phyloP scores from a whole-genome alignment of 2,797 vertebrate species.

The Aeoliscus strigatus region DNA sequence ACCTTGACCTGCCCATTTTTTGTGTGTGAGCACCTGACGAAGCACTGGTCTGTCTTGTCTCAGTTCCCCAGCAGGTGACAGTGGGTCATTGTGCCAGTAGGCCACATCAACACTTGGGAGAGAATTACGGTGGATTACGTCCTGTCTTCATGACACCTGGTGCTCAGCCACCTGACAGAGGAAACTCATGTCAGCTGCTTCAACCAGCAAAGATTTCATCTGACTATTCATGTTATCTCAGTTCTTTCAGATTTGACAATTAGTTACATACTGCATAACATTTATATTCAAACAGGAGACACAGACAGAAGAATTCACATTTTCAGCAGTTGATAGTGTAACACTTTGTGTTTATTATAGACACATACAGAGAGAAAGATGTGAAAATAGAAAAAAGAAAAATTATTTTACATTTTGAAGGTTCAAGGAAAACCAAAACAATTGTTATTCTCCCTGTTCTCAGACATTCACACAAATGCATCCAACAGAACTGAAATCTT shows the following conservation, averaged over 20 bases:
- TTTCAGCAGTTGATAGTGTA: conserved; percentile 18
- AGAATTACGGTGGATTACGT: too few species aligned
- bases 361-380: conserved; percentile 37
- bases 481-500: too few species aligned
- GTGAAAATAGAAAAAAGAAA: conserved; percentile 26
- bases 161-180: too few species aligned
- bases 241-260: background rate
- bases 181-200: too few species aligned
- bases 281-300: background rate
- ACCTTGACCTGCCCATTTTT: background rate
- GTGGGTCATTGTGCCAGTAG: too few species aligned
- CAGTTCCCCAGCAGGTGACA: too few species aligned
- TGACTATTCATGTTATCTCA: background rate
- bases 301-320: conserved; percentile 8
- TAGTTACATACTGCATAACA: background rate
- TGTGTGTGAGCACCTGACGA: too few species aligned
- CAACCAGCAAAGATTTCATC: too few species aligned
- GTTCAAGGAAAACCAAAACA: conserved; percentile 20
- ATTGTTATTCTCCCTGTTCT: conserved; percentile 4
- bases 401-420: too few species aligned
- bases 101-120: too few species aligned
- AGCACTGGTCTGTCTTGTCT: background rate
- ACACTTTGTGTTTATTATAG: conserved; percentile 56
- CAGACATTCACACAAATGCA: background rate
- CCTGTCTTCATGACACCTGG: too few species aligned